These are phyloP conservation scores for Diaprepes abbreviatus DNA, from an alignment of 2,888 invertebrate species.

Conservation along the genomic window DNA sequence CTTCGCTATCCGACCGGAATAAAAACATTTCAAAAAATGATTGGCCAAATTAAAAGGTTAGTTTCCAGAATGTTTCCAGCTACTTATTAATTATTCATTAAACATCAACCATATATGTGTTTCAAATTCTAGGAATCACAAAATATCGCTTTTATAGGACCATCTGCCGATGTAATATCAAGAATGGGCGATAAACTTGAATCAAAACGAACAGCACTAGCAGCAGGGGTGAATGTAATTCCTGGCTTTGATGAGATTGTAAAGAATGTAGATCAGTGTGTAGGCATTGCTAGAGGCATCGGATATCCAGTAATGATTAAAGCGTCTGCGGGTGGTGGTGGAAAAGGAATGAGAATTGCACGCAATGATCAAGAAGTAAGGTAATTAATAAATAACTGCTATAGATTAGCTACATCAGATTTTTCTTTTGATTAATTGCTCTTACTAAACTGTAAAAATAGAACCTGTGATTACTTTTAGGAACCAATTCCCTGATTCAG, in stretches of 20 bases:
- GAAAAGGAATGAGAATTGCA: slow-evolving; percentile 79
- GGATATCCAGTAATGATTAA: slow-evolving; percentile 82
- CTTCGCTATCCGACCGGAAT: too few species aligned
- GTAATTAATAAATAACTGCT: too few species aligned
- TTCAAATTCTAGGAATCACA: slow-evolving; percentile 69
- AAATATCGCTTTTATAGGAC: slow-evolving; percentile 74
- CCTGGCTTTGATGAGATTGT: slow-evolving; percentile 70
- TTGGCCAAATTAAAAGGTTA: too few species aligned
- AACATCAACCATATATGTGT: too few species aligned
- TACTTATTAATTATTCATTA: too few species aligned
- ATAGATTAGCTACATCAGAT: too few species aligned
- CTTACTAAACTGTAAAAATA: too few species aligned
- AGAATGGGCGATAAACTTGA: slow-evolving; percentile 79
- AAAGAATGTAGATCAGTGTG: slow-evolving; percentile 71
- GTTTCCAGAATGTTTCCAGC: too few species aligned
- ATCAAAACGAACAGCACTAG: slow-evolving; percentile 74
- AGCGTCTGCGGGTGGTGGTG: slow-evolving; percentile 78
- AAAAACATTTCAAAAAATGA: too few species aligned
- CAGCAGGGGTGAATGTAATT: slow-evolving; percentile 75
- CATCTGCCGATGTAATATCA: slow-evolving; percentile 72
- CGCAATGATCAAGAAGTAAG: slow-evolving; percentile 74
- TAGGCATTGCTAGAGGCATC: slow-evolving; percentile 72
- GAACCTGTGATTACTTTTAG: too few species aligned
- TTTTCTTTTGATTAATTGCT: too few species aligned
- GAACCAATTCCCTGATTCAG: too few species aligned